Conservation (phyloP, 2,888 invertebrate genomes). For the Elysia crispata region DNA sequence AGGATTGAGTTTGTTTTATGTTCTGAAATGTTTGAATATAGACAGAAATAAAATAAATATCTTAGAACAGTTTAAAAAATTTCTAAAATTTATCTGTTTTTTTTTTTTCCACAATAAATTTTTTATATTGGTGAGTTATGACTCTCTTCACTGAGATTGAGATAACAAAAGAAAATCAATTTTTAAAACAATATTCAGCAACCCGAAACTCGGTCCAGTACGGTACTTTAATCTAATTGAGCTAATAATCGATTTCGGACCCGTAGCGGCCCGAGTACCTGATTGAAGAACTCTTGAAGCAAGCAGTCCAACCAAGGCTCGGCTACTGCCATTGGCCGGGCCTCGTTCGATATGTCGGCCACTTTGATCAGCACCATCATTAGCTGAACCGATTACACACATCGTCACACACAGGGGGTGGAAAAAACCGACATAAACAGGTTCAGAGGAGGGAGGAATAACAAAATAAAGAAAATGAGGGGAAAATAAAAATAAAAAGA, state of each 20-base stretch:
- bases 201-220: no score
- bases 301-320: constrained; percentile 89
- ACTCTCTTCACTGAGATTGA: no score
- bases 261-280: constrained; percentile 59
- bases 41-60: no score
- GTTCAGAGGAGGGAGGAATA: neutral
- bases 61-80: no score
- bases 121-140: no score
- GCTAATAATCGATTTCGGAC: neutral
- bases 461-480: neutral
- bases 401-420: no score
- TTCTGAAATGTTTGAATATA: no score
- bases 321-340: constrained; percentile 88
- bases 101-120: no score
- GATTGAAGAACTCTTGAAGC: constrained; percentile 80
- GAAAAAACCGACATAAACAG: constrained; percentile 45
- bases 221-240: neutral
- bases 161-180: no score
- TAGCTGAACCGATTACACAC: constrained; percentile 63
- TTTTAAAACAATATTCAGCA: no score
- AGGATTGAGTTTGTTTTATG: no score
- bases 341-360: constrained; percentile 90
- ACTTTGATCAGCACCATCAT: constrained; percentile 85
- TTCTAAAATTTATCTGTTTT: no score
- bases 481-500: neutral